Evolutionary conservation across 2,797 vertebrate species (phyloP).

Genomic region (Stomatorhinus walkeri): DNA sequence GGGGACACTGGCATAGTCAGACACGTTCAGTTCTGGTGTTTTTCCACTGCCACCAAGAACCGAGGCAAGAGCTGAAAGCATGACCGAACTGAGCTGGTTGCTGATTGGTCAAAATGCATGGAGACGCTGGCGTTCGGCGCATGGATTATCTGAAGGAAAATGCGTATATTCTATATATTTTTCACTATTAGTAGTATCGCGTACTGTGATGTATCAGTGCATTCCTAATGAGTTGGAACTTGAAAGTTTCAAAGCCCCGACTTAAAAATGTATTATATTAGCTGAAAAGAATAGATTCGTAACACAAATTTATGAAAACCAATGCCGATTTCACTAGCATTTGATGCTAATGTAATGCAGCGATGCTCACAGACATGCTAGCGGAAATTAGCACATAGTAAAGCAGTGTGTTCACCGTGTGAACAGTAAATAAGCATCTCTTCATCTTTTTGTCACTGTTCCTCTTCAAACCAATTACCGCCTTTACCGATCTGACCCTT

Average conservation of each 20-base stretch:
- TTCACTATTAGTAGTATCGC: not conserved
- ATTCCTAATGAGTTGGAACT: not conserved
- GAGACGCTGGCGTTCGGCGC: not conserved
- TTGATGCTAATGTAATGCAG: not conserved
- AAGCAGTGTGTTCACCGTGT: not conserved
- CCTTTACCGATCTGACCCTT: not conserved
- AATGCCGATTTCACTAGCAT: not conserved
- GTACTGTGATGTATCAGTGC: not conserved
- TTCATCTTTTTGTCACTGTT: not conserved
- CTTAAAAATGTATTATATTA: not conserved
- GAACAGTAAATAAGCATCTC: not conserved
- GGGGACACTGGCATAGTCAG: not conserved
- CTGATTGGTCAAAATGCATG: not conserved
- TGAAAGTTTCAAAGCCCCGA: not conserved
- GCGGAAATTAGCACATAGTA: not conserved
- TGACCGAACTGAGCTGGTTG: not conserved
- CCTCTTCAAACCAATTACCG: not conserved
- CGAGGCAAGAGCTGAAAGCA: not conserved
- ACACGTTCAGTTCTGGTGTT: not conserved
- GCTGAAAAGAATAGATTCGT: not conserved
- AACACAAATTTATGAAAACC: not conserved
- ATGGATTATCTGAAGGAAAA: not conserved
- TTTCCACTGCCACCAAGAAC: too few relatives aligned
- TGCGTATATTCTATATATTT: not conserved
- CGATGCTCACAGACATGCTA: not conserved